Evolutionary conservation across 2,888 invertebrate species (phyloP), one percentile per base, ranked within the genome.

Genomic region (Acanthoscelides obtectus): DNA sequence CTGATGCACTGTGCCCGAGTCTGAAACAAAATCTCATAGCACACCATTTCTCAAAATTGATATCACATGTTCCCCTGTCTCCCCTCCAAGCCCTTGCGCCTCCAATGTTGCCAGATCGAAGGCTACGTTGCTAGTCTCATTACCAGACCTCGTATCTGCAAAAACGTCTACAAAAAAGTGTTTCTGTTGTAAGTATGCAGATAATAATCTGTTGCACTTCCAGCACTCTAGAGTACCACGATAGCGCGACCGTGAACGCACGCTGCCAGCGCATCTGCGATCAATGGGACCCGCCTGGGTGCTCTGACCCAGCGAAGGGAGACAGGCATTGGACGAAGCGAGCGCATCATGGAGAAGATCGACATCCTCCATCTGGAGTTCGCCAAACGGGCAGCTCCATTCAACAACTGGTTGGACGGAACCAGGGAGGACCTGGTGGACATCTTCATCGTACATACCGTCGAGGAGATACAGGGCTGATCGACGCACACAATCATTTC

Each of bases 391-490:
- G 99, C 98, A 79, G 98, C 99, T 82, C 99, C 99, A 69, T 99
- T 99, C 90, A 97, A 98, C 89, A 98, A 98, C 89, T 98, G 98
- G 98, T 88, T 99, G 88, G 99, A 99, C 86, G 99, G 99, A 80
- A 99, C 99, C 63, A 93, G 99, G 83, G 99, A 99, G 87, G 99
- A 99, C 87, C 90, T 99, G 77, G 96, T 99, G 76, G 99, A 99
- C 85, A 98, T 99, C 95, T 99, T 99, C 88, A 99, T 99, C 86
- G 99, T 99, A 27, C 99, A 99, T 87, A 98, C 98, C 76, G 97
- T 99, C 89, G 97, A 99, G 84, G 99, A 99, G 87, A 99, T 99
- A 83, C 97, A 98, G 86, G 98, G 72, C 90, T 99, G 79, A 95
- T 98, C 87, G 96, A 97, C 85, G 98, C 99, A 73, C 99, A 99